Evolutionary conservation across 2,113 vertebrate genomes (phyloP).

Genomic region (Calypte anna): DNA sequence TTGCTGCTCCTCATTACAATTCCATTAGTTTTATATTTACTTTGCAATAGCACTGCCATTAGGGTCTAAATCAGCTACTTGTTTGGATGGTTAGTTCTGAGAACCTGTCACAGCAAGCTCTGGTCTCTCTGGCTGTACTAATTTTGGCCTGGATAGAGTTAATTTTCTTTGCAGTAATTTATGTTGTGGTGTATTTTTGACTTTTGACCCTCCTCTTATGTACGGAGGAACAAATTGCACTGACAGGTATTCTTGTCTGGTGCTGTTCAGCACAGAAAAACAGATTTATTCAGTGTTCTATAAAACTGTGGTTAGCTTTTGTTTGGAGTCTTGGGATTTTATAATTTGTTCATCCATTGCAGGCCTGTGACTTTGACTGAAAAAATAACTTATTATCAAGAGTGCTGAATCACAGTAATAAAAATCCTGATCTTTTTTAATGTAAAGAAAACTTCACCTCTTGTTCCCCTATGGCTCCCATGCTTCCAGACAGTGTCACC

Average conservation of each 20-base stretch:
- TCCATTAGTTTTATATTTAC: neutral
- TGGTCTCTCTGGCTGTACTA: neutral
- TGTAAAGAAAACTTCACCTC: neutral
- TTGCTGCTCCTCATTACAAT: neutral
- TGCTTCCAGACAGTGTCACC: neutral
- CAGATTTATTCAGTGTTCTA: neutral
- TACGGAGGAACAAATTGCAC: neutral
- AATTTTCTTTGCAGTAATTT: neutral
- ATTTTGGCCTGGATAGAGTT: neutral
- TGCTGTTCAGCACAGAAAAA: neutral
- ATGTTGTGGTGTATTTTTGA: neutral
- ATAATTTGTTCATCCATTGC: neutral
- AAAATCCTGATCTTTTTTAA: neutral
- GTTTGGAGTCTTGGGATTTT: neutral
- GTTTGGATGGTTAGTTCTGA: neutral
- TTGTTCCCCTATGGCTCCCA: neutral
- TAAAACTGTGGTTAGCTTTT: neutral
- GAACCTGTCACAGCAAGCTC: neutral
- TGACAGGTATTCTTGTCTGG: neutral
- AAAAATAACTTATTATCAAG: neutral
- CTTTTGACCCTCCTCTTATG: neutral
- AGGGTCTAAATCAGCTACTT: neutral
- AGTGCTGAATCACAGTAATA: neutral
- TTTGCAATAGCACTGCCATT: neutral
- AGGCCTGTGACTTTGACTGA: neutral